Conservation (phyloP, 2,888 invertebrate species). For the Atethmia centrago region DNA sequence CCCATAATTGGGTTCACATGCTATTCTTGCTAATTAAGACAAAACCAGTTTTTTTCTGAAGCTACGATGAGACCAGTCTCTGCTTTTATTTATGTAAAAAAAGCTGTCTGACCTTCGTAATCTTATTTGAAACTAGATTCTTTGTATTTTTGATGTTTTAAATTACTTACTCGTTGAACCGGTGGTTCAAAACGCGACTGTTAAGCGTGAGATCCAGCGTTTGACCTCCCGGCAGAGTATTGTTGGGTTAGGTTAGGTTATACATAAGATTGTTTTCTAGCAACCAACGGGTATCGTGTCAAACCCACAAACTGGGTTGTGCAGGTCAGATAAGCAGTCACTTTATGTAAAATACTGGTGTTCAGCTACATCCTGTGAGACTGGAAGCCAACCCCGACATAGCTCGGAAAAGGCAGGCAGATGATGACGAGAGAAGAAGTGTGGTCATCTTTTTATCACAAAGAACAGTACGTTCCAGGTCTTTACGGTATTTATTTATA, state of each 20-base stretch:
- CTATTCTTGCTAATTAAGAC: background rate
- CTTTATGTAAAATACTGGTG: background rate
- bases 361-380: background rate
- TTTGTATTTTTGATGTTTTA: background rate
- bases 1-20: background rate
- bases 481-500: constrained; percentile 8
- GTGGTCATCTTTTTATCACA: background rate
- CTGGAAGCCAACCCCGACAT: background rate
- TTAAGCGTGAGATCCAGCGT: too few species aligned
- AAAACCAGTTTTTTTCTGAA: constrained; percentile 18
- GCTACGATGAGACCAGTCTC: constrained; percentile 4
- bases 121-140: background rate
- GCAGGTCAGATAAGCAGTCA: background rate
- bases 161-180: background rate
- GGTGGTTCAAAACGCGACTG: background rate
- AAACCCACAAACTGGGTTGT: background rate
- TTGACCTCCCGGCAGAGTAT: background rate
- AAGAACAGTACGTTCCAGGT: constrained; percentile 11
- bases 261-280: background rate
- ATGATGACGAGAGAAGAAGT: background rate
- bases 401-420: background rate
- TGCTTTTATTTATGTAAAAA: constrained; percentile 24
- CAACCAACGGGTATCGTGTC: background rate
- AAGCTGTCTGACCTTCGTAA: background rate
- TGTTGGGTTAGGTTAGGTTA: background rate